phyloP scores from a whole-genome alignment of 1,140 invertebrate species.

The Protaetia brevitarsis region DNA sequence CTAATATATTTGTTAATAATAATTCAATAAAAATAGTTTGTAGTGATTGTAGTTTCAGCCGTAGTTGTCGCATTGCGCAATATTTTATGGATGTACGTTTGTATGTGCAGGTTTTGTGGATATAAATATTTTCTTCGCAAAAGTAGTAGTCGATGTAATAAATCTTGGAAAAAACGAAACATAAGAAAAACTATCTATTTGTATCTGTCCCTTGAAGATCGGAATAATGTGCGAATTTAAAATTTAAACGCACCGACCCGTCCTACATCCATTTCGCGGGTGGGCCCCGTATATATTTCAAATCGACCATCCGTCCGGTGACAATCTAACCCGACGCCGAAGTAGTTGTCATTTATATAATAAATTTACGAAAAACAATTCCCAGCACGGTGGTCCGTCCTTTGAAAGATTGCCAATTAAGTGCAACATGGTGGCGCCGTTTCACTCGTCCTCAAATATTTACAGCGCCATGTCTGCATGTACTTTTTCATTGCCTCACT shows the following conservation, averaged over 20 bases:
- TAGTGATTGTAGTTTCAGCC: too few relatives aligned
- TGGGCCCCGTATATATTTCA: conserved; percentile 7
- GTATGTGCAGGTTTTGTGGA: too few relatives aligned
- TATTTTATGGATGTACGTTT: too few relatives aligned
- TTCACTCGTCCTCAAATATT: conserved; percentile 14
- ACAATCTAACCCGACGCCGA: background rate
- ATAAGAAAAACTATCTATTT: conserved; percentile 9
- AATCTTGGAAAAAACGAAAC: background rate
- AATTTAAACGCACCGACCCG: conserved; percentile 4
- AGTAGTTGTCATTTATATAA: conserved; percentile 17
- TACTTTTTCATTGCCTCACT: conserved; percentile 5
- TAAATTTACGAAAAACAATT: conserved; percentile 13
- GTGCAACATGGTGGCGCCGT: conserved; percentile 16
- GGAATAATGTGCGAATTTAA: conserved; percentile 15
- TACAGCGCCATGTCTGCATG: background rate
- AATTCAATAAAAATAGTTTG: too few relatives aligned
- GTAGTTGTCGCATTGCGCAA: too few relatives aligned
- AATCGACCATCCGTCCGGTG: background rate
- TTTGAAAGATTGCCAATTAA: conserved; percentile 14
- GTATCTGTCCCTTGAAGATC: background rate
- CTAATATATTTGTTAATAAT: too few relatives aligned
- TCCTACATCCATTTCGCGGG: conserved; percentile 11
- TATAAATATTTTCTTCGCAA: background rate
- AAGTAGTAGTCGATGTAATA: background rate
- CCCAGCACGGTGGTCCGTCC: conserved; percentile 8